Conservation (phyloP, 2,888 invertebrate genomes). For the Agrochola lychnidis region DNA sequence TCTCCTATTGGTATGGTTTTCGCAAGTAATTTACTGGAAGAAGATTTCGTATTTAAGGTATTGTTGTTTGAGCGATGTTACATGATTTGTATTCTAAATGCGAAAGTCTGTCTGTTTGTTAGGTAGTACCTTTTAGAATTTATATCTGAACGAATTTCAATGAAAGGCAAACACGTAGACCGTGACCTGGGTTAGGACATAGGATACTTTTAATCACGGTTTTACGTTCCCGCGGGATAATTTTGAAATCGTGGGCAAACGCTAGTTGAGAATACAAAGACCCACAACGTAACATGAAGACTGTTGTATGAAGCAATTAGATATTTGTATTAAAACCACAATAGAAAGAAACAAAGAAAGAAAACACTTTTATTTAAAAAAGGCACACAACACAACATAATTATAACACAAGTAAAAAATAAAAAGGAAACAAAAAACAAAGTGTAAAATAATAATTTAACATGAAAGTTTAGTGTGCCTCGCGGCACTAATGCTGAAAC, state of each 20-base stretch:
- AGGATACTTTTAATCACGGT: background rate
- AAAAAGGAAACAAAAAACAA: too few species aligned
- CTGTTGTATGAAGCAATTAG: slow-evolving; percentile 15
- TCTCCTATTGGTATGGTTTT: background rate
- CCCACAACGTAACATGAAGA: background rate
- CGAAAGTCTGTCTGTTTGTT: background rate
- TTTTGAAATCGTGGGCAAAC: background rate
- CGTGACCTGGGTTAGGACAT: background rate
- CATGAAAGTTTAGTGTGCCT: too few species aligned
- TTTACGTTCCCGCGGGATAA: background rate
- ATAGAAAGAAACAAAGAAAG: too few species aligned
- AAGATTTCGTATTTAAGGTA: slow-evolving; percentile 12
- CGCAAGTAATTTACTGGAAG: background rate
- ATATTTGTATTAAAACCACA: slow-evolving; percentile 20
- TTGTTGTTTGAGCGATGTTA: background rate
- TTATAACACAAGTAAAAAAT: too few species aligned
- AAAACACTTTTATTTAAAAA: too few species aligned
- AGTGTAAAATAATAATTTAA: too few species aligned
- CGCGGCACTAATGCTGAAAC: too few species aligned
- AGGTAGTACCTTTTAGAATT: too few species aligned
- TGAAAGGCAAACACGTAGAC: background rate
- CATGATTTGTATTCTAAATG: too few species aligned
- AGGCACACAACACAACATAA: too few species aligned
- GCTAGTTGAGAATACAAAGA: background rate
- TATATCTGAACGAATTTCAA: background rate